phyloP scores from a whole-genome alignment of 1,140 invertebrate genomes.

The Fopius arisanus region DNA sequence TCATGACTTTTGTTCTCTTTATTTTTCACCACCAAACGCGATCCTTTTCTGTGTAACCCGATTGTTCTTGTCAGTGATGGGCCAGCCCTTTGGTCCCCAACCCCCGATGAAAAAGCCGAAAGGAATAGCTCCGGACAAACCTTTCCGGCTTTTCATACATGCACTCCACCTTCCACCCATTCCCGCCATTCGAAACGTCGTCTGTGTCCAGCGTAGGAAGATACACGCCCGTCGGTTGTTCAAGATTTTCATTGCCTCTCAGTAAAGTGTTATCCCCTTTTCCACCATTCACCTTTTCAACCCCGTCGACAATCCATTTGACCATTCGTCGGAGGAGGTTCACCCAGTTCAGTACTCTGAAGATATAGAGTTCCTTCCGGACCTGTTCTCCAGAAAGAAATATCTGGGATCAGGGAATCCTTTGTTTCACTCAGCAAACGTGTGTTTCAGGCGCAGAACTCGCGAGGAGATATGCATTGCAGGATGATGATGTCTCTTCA shows the following conservation, averaged over 20 bases:
- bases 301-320: background rate
- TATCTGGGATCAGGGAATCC: background rate
- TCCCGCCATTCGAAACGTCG: background rate
- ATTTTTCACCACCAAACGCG: background rate
- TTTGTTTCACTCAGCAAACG: background rate
- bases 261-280: slow-evolving; percentile 10
- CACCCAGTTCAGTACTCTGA: background rate
- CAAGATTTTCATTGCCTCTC: background rate
- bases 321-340: background rate
- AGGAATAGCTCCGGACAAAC: background rate
- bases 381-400: background rate
- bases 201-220: background rate
- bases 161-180: background rate
- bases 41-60: background rate
- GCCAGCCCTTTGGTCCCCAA: background rate
- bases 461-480: background rate
- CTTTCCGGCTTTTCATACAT: slow-evolving; percentile 11
- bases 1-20: background rate
- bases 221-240: slow-evolving; percentile 16
- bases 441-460: background rate
- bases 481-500: too few species aligned
- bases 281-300: background rate
- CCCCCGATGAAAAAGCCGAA: background rate
- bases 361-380: background rate
- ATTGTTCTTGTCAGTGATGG: background rate